Percentiles rank a stretch among this genome's conserved stretches.
phyloP scores from a whole-genome alignment of 2,888 invertebrate genomes.

The Hofmannophila pseudospretella region DNA sequence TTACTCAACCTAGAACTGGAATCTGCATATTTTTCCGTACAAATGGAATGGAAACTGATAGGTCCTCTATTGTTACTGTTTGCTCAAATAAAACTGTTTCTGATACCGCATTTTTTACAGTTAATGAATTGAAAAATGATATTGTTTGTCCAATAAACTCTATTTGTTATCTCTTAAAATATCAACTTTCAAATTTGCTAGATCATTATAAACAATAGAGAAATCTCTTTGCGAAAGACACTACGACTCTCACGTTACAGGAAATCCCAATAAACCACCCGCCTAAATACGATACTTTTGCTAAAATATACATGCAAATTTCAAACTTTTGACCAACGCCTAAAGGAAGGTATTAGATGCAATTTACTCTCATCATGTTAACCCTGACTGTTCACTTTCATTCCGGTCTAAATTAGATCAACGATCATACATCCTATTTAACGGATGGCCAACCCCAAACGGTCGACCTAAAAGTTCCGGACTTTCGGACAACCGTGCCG shows the following conservation, averaged over 20 bases:
- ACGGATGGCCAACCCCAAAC: neutral
- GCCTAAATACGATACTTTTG: too few species aligned
- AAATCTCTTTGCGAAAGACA: too few species aligned
- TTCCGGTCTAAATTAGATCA: neutral
- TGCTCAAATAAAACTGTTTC: neutral
- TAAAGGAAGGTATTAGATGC: too few species aligned
- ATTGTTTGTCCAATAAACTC: neutral
- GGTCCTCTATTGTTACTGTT: neutral
- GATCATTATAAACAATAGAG: too few species aligned
- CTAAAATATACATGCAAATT: too few species aligned
- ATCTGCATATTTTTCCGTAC: neutral
- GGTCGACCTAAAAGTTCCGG: slow-evolving; percentile 5
- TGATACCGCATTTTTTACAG: neutral
- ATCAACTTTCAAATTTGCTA: too few species aligned
- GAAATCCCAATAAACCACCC: too few species aligned
- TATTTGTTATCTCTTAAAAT: too few species aligned
- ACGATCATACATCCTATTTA: slow-evolving; percentile 4
- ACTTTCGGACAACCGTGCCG: neutral
- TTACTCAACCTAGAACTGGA: neutral
- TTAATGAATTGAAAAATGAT: neutral
- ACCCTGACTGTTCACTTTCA: too few species aligned
- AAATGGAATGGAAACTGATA: slow-evolving; percentile 1
- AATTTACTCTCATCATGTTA: too few species aligned
- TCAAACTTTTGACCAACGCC: too few species aligned
- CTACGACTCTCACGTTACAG: too few species aligned